Percentiles rank a stretch among this genome's conserved stretches.
phyloP scores from a whole-genome alignment of 2,888 invertebrate species.

The Oeneis ivallda region DNA sequence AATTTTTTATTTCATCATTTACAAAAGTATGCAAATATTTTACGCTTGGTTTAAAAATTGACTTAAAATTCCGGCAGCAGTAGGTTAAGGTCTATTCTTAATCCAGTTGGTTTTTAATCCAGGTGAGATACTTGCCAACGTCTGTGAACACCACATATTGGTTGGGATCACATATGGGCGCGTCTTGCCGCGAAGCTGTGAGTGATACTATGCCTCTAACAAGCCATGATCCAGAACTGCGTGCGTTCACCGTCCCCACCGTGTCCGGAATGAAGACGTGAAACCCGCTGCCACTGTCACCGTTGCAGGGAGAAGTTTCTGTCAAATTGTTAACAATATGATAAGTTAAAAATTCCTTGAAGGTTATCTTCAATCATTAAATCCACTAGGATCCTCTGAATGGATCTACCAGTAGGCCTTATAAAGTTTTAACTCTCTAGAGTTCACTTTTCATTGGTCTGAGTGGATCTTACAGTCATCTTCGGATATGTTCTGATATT shows the following conservation, averaged over 20 bases:
- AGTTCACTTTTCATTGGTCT: too few species aligned
- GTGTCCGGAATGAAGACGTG: conserved; percentile 57
- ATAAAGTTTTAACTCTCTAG: too few species aligned
- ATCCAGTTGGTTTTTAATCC: conserved; percentile 45
- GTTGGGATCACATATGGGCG: conserved; percentile 62
- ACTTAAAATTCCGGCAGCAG: not conserved
- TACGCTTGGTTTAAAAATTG: not conserved
- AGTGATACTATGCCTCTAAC: conserved; percentile 57
- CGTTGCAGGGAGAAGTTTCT: conserved; percentile 76
- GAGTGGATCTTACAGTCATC: too few species aligned
- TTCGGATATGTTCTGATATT: too few species aligned
- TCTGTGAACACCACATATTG: conserved; percentile 75
- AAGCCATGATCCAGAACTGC: conserved; percentile 51
- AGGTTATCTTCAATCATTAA: too few species aligned
- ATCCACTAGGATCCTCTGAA: too few species aligned
- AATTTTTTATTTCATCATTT: not conserved
- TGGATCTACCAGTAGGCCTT: too few species aligned
- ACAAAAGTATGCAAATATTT: not conserved
- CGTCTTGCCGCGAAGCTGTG: conserved; percentile 45
- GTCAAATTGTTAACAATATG: conserved; percentile 25
- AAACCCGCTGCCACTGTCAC: conserved; percentile 78
- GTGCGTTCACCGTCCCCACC: conserved; percentile 36
- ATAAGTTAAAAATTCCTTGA: too few species aligned
- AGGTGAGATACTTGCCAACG: conserved; percentile 51
- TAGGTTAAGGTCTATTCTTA: not conserved